Evolutionary conservation across 2,888 invertebrate species (phyloP).

Genomic region (Corbicula japonica): DNA sequence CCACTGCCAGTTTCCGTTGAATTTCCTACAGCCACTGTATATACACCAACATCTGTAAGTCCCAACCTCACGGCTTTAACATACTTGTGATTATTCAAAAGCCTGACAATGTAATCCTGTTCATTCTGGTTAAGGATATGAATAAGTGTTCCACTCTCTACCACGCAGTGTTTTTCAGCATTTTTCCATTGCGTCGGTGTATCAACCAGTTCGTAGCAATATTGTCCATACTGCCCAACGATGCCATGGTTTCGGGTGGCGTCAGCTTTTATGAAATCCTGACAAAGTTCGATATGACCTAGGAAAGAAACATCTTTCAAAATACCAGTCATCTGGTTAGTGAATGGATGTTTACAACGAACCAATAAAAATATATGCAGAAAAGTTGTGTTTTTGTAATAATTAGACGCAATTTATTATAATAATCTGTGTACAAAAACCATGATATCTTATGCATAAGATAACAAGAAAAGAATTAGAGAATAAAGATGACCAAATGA

Average conservation of each 20-base stretch:
- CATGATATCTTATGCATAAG: too few relatives aligned
- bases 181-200: conserved; percentile 48
- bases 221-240: conserved; percentile 57
- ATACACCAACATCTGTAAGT: conserved; percentile 41
- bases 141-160: conserved; percentile 38
- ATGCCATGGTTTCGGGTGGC: conserved; percentile 43
- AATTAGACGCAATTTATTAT: too few relatives aligned
- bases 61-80: conserved; percentile 49
- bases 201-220: conserved; percentile 53
- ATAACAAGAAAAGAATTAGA: too few relatives aligned
- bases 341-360: too few relatives aligned
- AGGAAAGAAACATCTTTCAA: too few relatives aligned
- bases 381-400: too few relatives aligned
- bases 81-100: conserved; percentile 33
- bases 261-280: conserved; percentile 45
- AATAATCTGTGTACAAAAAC: too few relatives aligned
- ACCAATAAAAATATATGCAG: too few relatives aligned
- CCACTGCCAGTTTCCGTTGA: conserved; percentile 42
- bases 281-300: conserved; percentile 54
- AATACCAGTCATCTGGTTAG: too few relatives aligned
- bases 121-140: conserved; percentile 44
- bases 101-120: conserved; percentile 48
- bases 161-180: conserved; percentile 52
- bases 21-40: too few relatives aligned
- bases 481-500: too few relatives aligned